Evolutionary conservation across 2,797 vertebrate species (phyloP).

Genomic region (Todus mexicanus): DNA sequence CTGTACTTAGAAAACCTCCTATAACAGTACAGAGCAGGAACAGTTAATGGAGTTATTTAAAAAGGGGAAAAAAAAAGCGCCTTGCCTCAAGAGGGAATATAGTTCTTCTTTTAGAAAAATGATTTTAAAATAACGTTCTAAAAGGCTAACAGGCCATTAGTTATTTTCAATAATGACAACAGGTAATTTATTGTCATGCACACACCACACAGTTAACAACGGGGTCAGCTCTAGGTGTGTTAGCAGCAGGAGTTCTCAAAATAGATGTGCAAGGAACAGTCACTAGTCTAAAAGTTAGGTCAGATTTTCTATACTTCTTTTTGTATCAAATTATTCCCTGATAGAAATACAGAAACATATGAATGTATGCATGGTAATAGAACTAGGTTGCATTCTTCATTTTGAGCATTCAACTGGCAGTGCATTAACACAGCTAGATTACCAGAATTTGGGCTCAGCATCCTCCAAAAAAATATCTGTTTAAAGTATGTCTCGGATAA

Average conservation of each 20-base stretch:
- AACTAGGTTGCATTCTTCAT: background rate
- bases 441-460: background rate
- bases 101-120: conserved; percentile 72
- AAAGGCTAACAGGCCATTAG: conserved; percentile 67
- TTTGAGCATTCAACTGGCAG: background rate
- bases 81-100: conserved; percentile 47
- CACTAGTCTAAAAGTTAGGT: background rate
- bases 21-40: background rate
- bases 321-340: background rate
- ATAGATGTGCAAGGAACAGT: background rate
- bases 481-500: background rate
- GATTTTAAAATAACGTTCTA: conserved; percentile 75
- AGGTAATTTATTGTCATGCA: conserved; percentile 62
- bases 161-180: conserved; percentile 72
- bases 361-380: background rate
- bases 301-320: background rate
- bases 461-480: background rate
- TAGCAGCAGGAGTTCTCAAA: conserved; percentile 28
- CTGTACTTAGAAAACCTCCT: background rate
- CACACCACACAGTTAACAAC: conserved; percentile 34
- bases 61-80: background rate
- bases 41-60: conserved; percentile 7
- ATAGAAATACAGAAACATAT: background rate
- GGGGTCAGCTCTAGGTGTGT: conserved; percentile 19
- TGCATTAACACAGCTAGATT: background rate